Evolutionary conservation across 1,140 invertebrate genomes (phyloP), one percentile per base, ranked within the genome.

Genomic region (Lordiphosa clarofinis): DNA sequence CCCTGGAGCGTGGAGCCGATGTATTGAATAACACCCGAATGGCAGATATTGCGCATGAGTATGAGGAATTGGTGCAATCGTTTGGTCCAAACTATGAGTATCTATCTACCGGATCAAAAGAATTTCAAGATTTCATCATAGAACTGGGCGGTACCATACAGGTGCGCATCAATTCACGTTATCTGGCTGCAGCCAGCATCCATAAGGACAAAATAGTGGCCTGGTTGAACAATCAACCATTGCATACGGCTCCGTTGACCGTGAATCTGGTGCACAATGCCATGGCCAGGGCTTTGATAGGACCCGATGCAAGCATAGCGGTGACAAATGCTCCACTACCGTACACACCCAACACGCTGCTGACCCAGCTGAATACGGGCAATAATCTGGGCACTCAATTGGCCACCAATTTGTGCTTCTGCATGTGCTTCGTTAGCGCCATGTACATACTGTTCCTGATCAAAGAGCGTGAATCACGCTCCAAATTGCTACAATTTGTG

Each of bases 261-360:
- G 87, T 95, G 19, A 91, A 92, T 49, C 79, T 92, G 36, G 89
- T 93, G 3, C 91, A 93, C 55, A 92, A 93, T 76, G 91, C 93
- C 1, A 87, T 94, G 35, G 84, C 94, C 4, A 9, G 72, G 82
- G 9, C 87, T 9, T 0, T 67, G 11, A 36, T 71, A 1, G 48
- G 50, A 6, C n/a, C 49, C 0, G 9, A 56, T 5, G 10, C 50
- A 0, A 4, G n/a, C 1, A 92, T 97, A 36, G 88, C 86, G 2
- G 91, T 94, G 2, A 89, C 90, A 4, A 95, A 95, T 81, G 91
- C 93, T 86, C 95, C 95, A 0, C 89, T 96, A 75, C 92, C 93
- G 5, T 91, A 90, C 56, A 82, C 73, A 0, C 36, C 70, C 10
- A 58, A 62, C 13, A 87, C 86, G 0, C 2, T 73, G 11, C 33